Evolutionary conservation across 2,797 vertebrate species (phyloP).

Genomic region (Gallirallus australis): DNA sequence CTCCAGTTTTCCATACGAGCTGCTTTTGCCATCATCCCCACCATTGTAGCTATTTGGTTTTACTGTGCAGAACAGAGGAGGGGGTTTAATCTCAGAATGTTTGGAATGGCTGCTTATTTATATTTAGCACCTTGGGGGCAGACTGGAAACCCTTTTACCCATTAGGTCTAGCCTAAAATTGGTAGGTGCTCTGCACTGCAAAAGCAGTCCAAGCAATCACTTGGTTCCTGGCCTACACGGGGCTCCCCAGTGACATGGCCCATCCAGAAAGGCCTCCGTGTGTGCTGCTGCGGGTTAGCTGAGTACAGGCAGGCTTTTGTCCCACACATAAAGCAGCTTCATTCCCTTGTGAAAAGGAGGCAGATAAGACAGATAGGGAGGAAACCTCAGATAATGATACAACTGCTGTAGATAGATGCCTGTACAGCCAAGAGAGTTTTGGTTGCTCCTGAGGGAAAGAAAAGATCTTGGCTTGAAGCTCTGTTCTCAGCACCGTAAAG

Average conservation of each 20-base stretch:
- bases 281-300: not conserved
- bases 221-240: not conserved
- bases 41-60: not conserved
- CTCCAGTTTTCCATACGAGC: not conserved
- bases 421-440: not conserved
- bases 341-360: not conserved
- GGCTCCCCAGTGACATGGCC: not conserved
- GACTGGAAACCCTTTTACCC: not conserved
- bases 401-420: not conserved
- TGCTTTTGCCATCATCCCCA: accelerated
- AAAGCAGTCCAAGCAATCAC: not conserved
- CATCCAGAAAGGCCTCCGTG: not conserved
- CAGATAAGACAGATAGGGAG: not conserved
- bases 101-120: not conserved
- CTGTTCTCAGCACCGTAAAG: accelerated
- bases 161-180: not conserved
- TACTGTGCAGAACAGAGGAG: not conserved
- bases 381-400: not conserved
- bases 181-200: not conserved
- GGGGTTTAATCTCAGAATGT: not conserved
- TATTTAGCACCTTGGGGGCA: not conserved
- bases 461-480: not conserved
- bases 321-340: not conserved
- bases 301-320: not conserved
- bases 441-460: not conserved